Conservation (phyloP, 2,797 vertebrate species). For the Lemur catta region DNA sequence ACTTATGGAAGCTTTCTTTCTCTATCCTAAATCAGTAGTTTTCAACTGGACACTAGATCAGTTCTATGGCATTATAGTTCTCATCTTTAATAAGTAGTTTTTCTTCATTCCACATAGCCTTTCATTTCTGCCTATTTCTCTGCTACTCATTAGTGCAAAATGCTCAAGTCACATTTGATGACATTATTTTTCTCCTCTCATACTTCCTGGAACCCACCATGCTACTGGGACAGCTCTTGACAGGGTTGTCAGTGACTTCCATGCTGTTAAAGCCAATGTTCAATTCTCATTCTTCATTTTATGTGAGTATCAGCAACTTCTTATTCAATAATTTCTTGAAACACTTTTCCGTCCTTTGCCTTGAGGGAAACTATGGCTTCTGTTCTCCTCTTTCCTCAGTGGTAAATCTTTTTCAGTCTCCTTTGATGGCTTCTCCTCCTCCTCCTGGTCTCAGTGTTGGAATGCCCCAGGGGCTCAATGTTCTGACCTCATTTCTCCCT, state of each 20-base stretch:
- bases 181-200: background rate
- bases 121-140: background rate
- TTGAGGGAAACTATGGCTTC: background rate
- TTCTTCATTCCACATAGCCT: background rate
- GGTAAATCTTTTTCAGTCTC: background rate
- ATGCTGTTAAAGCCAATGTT: background rate
- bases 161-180: background rate
- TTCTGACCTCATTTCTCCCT: background rate
- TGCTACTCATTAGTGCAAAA: background rate
- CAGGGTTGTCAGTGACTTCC: background rate
- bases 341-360: background rate
- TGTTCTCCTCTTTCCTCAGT: background rate
- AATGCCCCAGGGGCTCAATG: background rate
- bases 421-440: background rate
- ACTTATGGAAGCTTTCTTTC: background rate
- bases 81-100: background rate
- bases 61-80: background rate
- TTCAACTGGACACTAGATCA: background rate
- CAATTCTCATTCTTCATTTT: background rate
- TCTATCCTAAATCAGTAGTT: background rate
- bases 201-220: background rate
- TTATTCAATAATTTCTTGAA: background rate
- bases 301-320: background rate
- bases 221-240: background rate
- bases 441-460: background rate